Percentiles rank a stretch among this genome's conserved stretches.
Conservation (phyloP, 1,140 invertebrate species). For the Leucophenga varia region DNA sequence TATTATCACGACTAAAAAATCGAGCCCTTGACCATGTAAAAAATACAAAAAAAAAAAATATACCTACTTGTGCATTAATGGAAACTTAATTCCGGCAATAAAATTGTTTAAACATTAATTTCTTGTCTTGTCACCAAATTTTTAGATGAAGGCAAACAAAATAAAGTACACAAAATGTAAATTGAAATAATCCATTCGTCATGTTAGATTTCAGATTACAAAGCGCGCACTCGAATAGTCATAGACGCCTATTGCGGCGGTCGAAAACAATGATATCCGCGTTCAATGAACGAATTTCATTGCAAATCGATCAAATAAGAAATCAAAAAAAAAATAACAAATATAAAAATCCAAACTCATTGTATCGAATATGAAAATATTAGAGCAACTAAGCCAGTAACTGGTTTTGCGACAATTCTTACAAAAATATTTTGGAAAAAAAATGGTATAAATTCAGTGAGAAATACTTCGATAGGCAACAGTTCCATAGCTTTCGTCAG, state of each 20-base stretch:
- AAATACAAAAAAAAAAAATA: constrained; percentile 1
- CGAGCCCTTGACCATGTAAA: too few species aligned
- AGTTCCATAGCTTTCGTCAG: constrained; percentile 25
- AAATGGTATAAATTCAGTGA: constrained; percentile 34
- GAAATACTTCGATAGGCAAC: constrained; percentile 34
- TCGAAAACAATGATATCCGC: too few species aligned
- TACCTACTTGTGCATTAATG: constrained; percentile 27
- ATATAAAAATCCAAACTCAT: constrained; percentile 20
- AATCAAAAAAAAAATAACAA: constrained; percentile 15
- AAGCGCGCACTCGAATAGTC: background rate
- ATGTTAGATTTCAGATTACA: constrained; percentile 17
- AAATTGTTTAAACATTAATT: too few species aligned
- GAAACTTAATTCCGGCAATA: too few species aligned
- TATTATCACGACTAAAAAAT: too few species aligned
- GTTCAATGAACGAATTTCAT: constrained; percentile 39
- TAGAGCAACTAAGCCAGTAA: constrained; percentile 36
- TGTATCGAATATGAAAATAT: constrained; percentile 41
- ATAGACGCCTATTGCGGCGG: too few species aligned
- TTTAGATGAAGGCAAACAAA: background rate
- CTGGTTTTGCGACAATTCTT: constrained; percentile 30
- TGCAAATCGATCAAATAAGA: background rate
- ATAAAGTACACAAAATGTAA: constrained; percentile 22
- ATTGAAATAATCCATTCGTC: constrained; percentile 45
- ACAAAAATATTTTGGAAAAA: too few species aligned
- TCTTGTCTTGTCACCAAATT: too few species aligned